Percentiles rank a stretch among this genome's conserved stretches.
Conservation (phyloP, 2,113 vertebrate species). For the Rhadina sibilatrix region DNA sequence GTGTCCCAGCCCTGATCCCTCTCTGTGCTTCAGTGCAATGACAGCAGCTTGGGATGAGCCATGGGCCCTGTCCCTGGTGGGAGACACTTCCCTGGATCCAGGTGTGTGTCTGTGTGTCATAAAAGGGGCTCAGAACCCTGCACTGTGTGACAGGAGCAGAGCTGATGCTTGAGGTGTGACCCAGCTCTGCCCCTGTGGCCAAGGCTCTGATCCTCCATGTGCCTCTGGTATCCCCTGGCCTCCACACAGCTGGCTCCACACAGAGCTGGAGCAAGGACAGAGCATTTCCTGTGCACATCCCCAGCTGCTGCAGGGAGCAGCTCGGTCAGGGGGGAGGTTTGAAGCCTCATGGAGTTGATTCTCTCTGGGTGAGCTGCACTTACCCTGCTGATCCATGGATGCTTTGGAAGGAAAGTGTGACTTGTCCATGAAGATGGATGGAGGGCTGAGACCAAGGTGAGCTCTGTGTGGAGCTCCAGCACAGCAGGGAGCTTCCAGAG, state of each 20-base stretch:
- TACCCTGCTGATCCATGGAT: background rate
- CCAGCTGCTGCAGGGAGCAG: background rate
- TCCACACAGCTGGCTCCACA: background rate
- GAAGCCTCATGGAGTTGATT: background rate
- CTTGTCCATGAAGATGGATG: background rate
- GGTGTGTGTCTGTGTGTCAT: fast-evolving
- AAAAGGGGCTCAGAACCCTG: background rate
- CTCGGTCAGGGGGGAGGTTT: background rate
- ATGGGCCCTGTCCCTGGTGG: background rate
- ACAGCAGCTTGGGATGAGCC: background rate
- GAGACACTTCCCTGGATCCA: background rate
- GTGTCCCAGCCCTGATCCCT: background rate
- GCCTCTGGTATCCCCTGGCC: background rate
- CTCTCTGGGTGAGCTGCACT: background rate
- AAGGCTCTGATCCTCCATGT: background rate
- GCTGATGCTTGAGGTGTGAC: background rate
- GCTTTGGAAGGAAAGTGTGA: background rate
- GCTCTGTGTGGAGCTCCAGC: background rate
- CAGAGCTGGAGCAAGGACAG: background rate
- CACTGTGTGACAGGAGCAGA: background rate
- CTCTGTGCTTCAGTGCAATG: background rate
- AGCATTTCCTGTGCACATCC: background rate
- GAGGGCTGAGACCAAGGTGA: background rate
- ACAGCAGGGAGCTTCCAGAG: background rate
- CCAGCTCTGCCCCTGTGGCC: background rate